Percentiles rank a stretch among this genome's conserved stretches.
These are phyloP conservation scores for Uloborus diversus DNA, from an alignment of 1,140 invertebrate genomes.

Conservation along the genomic window DNA sequence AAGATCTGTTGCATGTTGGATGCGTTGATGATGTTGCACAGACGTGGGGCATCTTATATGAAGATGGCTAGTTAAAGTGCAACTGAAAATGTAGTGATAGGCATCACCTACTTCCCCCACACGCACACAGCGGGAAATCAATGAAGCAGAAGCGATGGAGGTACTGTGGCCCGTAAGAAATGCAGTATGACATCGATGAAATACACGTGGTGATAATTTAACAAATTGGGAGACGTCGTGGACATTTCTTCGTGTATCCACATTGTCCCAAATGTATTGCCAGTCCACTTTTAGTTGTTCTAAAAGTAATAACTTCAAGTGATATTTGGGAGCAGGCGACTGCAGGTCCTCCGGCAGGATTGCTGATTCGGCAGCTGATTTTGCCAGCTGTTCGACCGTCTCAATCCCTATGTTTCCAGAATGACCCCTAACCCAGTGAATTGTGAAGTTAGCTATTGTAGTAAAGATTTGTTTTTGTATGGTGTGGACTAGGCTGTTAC, in stretches of 20 bases:
- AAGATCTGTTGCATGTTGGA: too few relatives aligned
- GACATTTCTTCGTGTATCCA: background rate
- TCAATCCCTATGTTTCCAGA: background rate
- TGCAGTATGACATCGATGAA: background rate
- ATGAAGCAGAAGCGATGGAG: too few relatives aligned
- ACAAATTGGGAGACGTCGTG: background rate
- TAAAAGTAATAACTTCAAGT: background rate
- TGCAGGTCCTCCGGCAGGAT: too few relatives aligned
- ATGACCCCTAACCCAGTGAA: background rate
- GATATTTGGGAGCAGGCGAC: background rate
- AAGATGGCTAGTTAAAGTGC: too few relatives aligned
- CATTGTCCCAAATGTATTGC: background rate
- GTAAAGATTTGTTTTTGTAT: background rate
- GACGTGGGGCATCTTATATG: too few relatives aligned
- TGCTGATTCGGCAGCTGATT: background rate
- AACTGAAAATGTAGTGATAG: too few relatives aligned
- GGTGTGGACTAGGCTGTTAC: background rate
- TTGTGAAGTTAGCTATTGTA: background rate
- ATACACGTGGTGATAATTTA: background rate
- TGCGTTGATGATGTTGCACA: too few relatives aligned
- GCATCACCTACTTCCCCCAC: too few relatives aligned
- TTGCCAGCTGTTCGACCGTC: background rate
- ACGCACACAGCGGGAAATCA: too few relatives aligned
- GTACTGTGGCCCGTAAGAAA: background rate
- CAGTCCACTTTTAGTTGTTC: background rate